phyloP scores from a whole-genome alignment of 1,140 invertebrate species.

The Macrocentrus cingulum region DNA sequence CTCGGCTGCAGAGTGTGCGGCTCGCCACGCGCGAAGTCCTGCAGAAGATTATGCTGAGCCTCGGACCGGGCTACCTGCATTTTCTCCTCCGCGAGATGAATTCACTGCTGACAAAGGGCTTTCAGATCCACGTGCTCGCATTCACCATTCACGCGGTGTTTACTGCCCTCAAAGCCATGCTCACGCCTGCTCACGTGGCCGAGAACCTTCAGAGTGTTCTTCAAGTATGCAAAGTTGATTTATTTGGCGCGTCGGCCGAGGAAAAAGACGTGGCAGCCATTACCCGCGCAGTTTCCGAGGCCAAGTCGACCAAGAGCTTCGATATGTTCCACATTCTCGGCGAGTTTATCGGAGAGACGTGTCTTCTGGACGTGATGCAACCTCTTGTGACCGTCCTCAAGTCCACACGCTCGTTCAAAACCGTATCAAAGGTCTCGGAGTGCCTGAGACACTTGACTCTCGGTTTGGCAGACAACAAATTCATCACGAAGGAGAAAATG shows the following conservation, averaged over 20 bases:
- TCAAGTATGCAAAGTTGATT: conserved; percentile 78
- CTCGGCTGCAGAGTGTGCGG: conserved; percentile 84
- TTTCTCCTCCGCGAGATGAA: conserved; percentile 81
- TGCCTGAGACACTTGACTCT: conserved; percentile 75
- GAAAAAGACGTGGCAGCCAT: conserved; percentile 91
- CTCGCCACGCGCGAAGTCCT: conserved; percentile 83
- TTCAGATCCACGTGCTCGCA: conserved; percentile 90
- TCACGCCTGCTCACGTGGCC: conserved; percentile 82
- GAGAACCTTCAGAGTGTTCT: conserved; percentile 75
- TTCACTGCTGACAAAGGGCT: conserved; percentile 81
- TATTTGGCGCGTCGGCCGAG: conserved; percentile 85
- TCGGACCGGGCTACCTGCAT: conserved; percentile 82
- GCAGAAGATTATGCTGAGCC: conserved; percentile 81
- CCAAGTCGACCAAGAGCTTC: conserved; percentile 83
- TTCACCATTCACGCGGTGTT: conserved; percentile 86
- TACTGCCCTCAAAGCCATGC: conserved; percentile 71
- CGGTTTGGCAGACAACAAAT: conserved; percentile 80
- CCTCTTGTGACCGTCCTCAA: conserved; percentile 83
- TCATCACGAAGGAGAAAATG: conserved; percentile 70
- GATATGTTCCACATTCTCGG: conserved; percentile 83
- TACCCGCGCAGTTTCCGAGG: conserved; percentile 76
- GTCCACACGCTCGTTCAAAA: conserved; percentile 77
- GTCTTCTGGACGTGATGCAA: conserved; percentile 74
- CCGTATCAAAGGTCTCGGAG: conserved; percentile 76
- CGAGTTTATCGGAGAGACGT: conserved; percentile 74